A percentile compares a stretch with the other conserved stretches of the same genome.
Conservation (phyloP, 2,113 vertebrate species). For the Phrynosoma blainvillii region DNA sequence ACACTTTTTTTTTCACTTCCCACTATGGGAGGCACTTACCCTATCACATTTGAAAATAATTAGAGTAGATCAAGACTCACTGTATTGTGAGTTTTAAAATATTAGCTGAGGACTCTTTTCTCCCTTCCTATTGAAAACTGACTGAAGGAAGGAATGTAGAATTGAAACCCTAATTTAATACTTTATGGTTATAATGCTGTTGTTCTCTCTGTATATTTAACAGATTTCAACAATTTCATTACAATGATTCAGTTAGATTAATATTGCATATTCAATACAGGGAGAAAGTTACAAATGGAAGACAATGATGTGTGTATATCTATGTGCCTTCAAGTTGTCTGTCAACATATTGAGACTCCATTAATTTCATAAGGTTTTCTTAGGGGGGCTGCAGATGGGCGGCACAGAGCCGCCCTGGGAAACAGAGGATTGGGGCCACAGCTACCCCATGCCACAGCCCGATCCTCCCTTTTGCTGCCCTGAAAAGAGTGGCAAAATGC, state of each 20-base stretch:
- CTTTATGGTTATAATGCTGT: neutral
- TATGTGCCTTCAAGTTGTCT: no score
- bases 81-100: neutral
- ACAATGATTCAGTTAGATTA: neutral
- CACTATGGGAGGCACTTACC: neutral
- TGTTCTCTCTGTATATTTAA: neutral
- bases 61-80: neutral
- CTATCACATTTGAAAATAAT: neutral
- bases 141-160: neutral
- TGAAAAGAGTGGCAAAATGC: no score
- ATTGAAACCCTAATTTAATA: neutral
- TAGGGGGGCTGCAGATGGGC: no score
- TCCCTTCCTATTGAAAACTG: neutral
- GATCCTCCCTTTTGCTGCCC: no score
- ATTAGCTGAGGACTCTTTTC: neutral
- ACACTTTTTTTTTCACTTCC: neutral
- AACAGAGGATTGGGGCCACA: no score
- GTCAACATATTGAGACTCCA: no score
- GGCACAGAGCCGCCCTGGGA: no score
- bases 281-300: no score
- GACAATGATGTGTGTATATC: no score
- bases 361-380: no score
- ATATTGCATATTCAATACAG: no score
- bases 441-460: no score
- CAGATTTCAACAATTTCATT: neutral